Base-by-base conservation (phyloP, 1,140 invertebrate genomes). In the Zophobas morio region DNA sequence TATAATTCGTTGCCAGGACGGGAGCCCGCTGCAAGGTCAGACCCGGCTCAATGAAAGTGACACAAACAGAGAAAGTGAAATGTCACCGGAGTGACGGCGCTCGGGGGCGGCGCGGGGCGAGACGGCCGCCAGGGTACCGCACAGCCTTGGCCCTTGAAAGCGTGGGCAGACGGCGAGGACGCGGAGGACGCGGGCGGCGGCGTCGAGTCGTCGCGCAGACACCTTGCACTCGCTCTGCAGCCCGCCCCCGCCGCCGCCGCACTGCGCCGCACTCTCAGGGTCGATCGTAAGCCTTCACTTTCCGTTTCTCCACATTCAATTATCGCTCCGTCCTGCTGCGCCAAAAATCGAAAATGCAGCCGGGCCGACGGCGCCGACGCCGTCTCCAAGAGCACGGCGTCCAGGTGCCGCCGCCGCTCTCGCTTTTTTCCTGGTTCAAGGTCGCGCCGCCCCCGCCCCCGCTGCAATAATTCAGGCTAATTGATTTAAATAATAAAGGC, bases 201-300 rank as follows among this genome's bases (percentile, higher is more conserved):
- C 70, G 81, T 76, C 82, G 82, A 87, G 85, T 87, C 85, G 86
- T 88, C 88, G 86, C 87, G 87, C 87, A 85, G 85, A 87, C 82
- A 82, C 80, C 82, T 84, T 84, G 82, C 82, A 84, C 82, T 82
- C 77, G 76, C 74, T 80, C 79, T 83, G 81, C 82, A 82, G 78
- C 80, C 75, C 74, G 49, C 80, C 80, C 75, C 79, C 78, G 46
- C 73, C 71, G 46, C 33, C 73, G 39, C 57, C 77, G 74, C 74
- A 79, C 57, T 77, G 71, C 76, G 74, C 72, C 74, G 63, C 79
- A 57, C 47, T 57, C 76, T 74, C 79, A 60, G 74, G 78, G 79
- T 78, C 76, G 73, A 75, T 79, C 74, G 60, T 70, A 74, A 71
- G 80, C 76, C 80, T 77, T 80, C 76, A 78, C 80, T 81, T 81